phyloP scores from a whole-genome alignment of 2,113 vertebrate species.

The Bujurquina vittata region DNA sequence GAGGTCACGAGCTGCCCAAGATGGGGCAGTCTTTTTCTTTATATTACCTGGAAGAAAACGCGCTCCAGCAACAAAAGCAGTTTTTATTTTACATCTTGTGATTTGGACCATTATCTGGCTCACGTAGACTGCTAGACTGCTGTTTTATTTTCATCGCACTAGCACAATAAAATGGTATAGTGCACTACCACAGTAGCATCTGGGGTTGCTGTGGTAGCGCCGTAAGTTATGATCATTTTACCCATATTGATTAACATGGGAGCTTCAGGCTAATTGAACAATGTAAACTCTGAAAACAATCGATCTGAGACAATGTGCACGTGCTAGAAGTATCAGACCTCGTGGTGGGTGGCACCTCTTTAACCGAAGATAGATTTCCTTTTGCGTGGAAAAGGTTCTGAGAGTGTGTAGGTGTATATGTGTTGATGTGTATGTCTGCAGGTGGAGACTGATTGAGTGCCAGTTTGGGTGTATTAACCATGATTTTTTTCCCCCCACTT shows the following conservation, averaged over 20 bases:
- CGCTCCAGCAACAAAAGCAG: neutral
- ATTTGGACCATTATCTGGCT: neutral
- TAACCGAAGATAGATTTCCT: conserved; percentile 45
- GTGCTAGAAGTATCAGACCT: neutral
- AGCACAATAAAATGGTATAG: neutral
- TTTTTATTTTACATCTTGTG: neutral
- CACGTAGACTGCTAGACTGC: neutral
- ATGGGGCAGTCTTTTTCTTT: neutral
- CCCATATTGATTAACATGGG: conserved; percentile 7
- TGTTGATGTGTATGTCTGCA: neutral
- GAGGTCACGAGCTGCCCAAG: neutral
- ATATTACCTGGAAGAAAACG: conserved; percentile 6
- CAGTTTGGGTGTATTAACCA: conserved; percentile 39
- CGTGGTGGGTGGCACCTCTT: neutral
- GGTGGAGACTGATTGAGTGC: conserved; percentile 46
- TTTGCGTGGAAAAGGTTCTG: neutral
- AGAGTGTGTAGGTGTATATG: conserved; percentile 8
- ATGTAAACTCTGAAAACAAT: conserved; percentile 19
- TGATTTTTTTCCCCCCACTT: conserved; percentile 21
- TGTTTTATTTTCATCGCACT: neutral
- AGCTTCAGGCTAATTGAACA: conserved; percentile 10
- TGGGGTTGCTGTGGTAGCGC: neutral
- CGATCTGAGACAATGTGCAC: neutral
- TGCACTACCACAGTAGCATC: neutral
- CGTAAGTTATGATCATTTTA: conserved; percentile 13